Evolutionary conservation across 2,888 invertebrate species (phyloP), one percentile per base, ranked within the genome.

Genomic region (Andrena dorsata): DNA sequence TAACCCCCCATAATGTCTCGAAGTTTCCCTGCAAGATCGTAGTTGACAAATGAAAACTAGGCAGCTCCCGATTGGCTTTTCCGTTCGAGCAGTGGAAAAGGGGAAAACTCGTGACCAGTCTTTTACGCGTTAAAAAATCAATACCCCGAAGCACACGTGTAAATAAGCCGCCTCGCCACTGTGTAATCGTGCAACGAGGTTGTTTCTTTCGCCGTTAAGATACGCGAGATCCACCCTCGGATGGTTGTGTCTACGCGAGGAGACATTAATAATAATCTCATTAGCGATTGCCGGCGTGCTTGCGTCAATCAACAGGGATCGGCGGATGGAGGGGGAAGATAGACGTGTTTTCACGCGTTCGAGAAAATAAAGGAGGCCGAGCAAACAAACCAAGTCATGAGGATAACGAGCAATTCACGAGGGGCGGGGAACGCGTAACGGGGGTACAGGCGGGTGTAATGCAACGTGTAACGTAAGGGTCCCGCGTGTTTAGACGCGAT

Each of bases 401-500:
- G 70, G 88, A 88, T 87, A 89, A 90, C 76, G 83, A 84, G 64
- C 70, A 83, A 88, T 86, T 86, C 86, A 80, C 77, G 65, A 65
- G 56, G 72, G 70, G 30, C 49, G 30, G 16, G 5, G 53, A 53
- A 35, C 10, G 10, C 35, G 10, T 35, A 35, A 35, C 13, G 41
- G 41, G 13, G 41, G 41, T 35, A 10, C 10, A 35, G 41, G 41
- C 41, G 41, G 41, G 41, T 41, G 41, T 16, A 41, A 41, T 0
- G 41, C 16, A 41, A 41, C 16, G 41, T 41, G 41, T 5, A 41
- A 41, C 16, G 13, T 0, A 41, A 16, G 16, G 41, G 41, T 16
- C 13, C 13, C 5, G 41, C 41, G 4, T 41, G 41, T 41, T 41
- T 41, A 41, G 41, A 41, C 41, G 41, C 16, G 41, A 41, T 16